phyloP scores from a whole-genome alignment of 1,140 invertebrate genomes.

The Linepithema humile region DNA sequence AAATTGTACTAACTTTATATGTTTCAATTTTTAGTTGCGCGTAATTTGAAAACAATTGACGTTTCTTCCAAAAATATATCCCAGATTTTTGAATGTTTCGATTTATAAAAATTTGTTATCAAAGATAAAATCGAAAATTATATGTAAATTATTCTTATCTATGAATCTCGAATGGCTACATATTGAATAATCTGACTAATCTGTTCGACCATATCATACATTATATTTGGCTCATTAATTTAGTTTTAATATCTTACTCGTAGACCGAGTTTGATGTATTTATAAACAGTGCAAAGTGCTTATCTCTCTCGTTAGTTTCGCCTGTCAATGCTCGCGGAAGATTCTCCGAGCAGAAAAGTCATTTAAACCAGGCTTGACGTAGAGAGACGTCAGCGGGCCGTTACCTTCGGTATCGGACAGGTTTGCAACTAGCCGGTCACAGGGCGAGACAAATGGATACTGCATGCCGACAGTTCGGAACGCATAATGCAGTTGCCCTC shows the following conservation, averaged over 20 bases:
- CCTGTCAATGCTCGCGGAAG: background rate
- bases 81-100: too few species aligned
- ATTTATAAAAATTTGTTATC: too few species aligned
- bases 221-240: background rate
- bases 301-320: constrained; percentile 8
- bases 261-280: background rate
- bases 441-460: constrained; percentile 53
- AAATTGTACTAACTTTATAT: too few species aligned
- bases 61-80: too few species aligned
- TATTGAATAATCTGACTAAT: too few species aligned
- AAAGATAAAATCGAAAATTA: too few species aligned
- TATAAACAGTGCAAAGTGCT: background rate
- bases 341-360: background rate
- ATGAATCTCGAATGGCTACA: too few species aligned
- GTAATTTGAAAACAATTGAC: too few species aligned
- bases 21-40: too few species aligned
- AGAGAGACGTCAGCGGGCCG: background rate
- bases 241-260: background rate
- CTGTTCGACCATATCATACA: background rate
- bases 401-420: constrained; percentile 15
- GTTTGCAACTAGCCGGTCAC: constrained; percentile 10
- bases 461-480: constrained; percentile 1
- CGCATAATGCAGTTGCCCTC: constrained; percentile 9
- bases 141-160: too few species aligned
- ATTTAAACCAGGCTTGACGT: background rate